A percentile compares a stretch with the other conserved stretches of the same genome.
Conservation (phyloP, 2,113 vertebrate genomes). For the Prinia subflava region DNA sequence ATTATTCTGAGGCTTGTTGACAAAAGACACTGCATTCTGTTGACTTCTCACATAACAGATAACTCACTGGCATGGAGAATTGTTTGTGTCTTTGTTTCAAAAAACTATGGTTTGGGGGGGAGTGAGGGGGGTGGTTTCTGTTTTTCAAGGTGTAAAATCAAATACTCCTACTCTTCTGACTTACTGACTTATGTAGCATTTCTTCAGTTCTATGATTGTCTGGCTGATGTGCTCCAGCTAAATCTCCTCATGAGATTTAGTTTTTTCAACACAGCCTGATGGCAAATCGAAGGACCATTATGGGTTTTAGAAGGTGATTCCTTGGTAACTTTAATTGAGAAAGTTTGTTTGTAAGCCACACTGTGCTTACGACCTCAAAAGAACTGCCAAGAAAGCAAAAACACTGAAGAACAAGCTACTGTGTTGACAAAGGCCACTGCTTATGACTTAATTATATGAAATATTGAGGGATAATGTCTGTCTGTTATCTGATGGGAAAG, state of each 20-base stretch:
- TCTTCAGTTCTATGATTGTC: background rate
- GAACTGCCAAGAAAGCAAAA: background rate
- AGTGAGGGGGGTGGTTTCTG: rapidly evolving
- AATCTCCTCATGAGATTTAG: background rate
- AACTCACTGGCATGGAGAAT: background rate
- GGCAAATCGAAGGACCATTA: background rate
- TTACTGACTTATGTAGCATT: background rate
- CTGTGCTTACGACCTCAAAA: background rate
- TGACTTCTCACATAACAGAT: background rate
- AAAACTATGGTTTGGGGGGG: background rate
- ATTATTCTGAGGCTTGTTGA: background rate
- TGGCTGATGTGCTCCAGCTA: background rate
- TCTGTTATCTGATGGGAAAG: background rate
- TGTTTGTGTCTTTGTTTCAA: background rate
- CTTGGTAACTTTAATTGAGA: background rate
- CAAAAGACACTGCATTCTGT: background rate
- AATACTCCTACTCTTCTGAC: background rate
- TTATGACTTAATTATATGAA: background rate
- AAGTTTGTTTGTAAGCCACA: background rate
- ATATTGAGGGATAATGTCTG: background rate
- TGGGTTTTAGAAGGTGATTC: background rate
- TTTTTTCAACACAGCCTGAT: background rate
- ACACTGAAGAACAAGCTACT: background rate
- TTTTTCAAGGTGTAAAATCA: background rate
- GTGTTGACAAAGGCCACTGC: background rate